Evolutionary conservation across 1,140 invertebrate species (phyloP).

Genomic region (Trissolcus basalis): DNA sequence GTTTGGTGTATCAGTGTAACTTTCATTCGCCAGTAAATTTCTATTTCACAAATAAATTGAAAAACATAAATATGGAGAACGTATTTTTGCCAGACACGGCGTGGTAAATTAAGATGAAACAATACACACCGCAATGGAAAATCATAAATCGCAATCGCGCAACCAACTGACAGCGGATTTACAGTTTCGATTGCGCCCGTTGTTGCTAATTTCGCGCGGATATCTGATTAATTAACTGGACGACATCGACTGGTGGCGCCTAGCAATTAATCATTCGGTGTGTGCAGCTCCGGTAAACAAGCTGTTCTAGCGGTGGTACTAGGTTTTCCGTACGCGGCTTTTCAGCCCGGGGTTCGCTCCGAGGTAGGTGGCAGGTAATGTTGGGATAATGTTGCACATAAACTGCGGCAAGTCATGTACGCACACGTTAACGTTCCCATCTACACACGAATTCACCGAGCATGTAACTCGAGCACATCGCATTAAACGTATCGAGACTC

Average conservation of each 20-base stretch:
- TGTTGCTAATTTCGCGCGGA: slow-evolving; percentile 69
- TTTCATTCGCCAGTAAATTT: slow-evolving; percentile 36
- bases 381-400: slow-evolving; percentile 74
- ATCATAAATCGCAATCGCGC: slow-evolving; percentile 53
- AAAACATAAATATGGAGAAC: slow-evolving; percentile 47
- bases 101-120: slow-evolving; percentile 46
- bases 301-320: slow-evolving; percentile 51
- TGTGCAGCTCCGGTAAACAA: slow-evolving; percentile 61
- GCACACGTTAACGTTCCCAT: slow-evolving; percentile 49
- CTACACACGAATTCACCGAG: slow-evolving; percentile 14
- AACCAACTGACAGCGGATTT: slow-evolving; percentile 45
- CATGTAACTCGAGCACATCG: slow-evolving; percentile 45
- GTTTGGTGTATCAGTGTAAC: too few relatives aligned
- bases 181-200: slow-evolving; percentile 51
- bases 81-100: slow-evolving; percentile 37
- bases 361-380: slow-evolving; percentile 69
- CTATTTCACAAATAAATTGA: slow-evolving; percentile 56
- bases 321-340: slow-evolving; percentile 62
- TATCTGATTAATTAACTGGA: slow-evolving; percentile 76
- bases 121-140: slow-evolving; percentile 32
- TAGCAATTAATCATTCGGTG: slow-evolving; percentile 68
- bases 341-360: slow-evolving; percentile 40
- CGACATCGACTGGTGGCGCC: slow-evolving; percentile 49
- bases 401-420: slow-evolving; percentile 68
- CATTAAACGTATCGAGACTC: slow-evolving; percentile 51